These are phyloP conservation scores for Glyptemys insculpta DNA, from an alignment of 2,797 vertebrate genomes.

Conservation along the genomic window DNA sequence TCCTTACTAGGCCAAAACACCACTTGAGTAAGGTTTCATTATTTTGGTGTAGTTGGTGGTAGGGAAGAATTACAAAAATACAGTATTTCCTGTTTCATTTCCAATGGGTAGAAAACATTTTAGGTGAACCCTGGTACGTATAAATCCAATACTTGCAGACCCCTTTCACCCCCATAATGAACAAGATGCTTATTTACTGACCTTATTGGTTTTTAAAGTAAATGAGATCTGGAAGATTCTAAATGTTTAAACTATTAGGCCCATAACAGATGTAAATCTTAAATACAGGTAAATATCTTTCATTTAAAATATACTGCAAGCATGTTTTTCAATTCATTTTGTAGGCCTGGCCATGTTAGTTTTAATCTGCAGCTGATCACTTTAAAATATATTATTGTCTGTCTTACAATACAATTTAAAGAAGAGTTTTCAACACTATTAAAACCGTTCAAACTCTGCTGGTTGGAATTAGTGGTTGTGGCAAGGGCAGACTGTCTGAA, in stretches of 20 bases:
- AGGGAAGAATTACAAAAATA: not conserved
- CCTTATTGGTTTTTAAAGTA: not conserved
- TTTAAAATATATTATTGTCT: not conserved
- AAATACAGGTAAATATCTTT: constrained; percentile 4
- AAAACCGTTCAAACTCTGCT: constrained; percentile 8
- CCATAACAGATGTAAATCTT: not conserved
- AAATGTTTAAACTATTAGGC: constrained; percentile 3
- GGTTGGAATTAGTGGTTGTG: not conserved
- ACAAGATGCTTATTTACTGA: not conserved
- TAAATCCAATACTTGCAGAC: not conserved
- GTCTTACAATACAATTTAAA: not conserved
- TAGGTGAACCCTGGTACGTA: not conserved
- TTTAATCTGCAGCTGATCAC: not conserved
- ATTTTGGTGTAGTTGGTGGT: not conserved
- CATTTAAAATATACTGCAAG: not conserved
- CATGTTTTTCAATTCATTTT: not conserved
- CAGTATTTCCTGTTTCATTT: not conserved
- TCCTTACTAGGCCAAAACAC: not conserved
- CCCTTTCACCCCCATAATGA: not conserved
- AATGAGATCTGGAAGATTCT: not conserved
- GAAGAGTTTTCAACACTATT: not conserved
- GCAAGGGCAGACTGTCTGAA: not conserved
- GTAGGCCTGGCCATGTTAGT: not conserved
- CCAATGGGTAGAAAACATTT: not conserved
- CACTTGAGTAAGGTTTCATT: constrained; percentile 5